Evolutionary conservation across 2,888 invertebrate genomes (phyloP), one percentile per base, ranked within the genome.

Genomic region (Pammene fasciana): DNA sequence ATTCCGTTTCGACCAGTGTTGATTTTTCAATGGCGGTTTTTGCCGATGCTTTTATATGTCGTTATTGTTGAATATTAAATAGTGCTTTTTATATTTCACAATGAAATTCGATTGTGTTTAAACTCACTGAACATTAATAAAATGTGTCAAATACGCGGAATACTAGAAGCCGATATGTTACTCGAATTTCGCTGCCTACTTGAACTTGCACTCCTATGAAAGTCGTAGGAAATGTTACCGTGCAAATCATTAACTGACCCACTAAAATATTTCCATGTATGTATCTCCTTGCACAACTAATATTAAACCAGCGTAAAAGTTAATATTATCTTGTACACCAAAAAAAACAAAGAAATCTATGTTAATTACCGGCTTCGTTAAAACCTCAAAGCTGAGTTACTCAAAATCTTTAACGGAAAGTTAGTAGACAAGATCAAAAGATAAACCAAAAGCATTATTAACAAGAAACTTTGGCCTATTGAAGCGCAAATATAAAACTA

Each of bases 401-500:
- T 43, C 16, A 45, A 41, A 38, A 50, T 41, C 36, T 59, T 59
- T 52, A 59, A 59, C 50, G 34, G 57, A 48, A 26, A 38, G 41
- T 59, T 43, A 57, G 50, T 38, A 43, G 52, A 34, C 43, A 59
- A 57, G 18, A 57, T 60, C 13, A 34, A 10, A 60, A 60, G 52
- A 66, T 50, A 66, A 66, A 48, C 65, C 34, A 38, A 13, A 11
- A 36, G 14, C 34, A 52, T 65, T 52, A 67, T 52, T 36, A 60
- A 62, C 38, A 14, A 48, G 46, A 43, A 67, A 48, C n/a, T 55
- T 61, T 34, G 26, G 13, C 26, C 46, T 41, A 55, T 61, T 18
- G 26, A 60, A 64, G 75, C 73, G 70, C 72, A 73, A 73, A 73
- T 76, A 77, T 78, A 78, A 75, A 79, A 82, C 79, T 81, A 80